Conservation (phyloP, 2,113 vertebrate species). For the Sardina pilchardus region DNA sequence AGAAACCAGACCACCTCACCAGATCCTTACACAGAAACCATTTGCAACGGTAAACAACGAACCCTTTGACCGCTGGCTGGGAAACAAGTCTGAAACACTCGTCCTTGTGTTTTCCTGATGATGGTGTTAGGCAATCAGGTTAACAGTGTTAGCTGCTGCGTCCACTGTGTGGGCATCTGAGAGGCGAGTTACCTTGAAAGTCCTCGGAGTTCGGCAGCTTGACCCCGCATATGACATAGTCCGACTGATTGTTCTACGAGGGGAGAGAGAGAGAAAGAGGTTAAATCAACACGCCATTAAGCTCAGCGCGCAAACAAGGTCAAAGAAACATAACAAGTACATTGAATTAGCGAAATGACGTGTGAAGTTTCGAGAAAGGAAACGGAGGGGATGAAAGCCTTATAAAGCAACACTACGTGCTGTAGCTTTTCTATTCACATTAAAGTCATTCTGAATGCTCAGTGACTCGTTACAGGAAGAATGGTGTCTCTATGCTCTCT, state of each 20-base stretch:
- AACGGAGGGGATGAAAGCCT: too few species aligned
- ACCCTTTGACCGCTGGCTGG: too few species aligned
- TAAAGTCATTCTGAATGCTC: too few species aligned
- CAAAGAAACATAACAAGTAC: too few species aligned
- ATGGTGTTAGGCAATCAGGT: neutral
- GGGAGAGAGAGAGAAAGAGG: neutral
- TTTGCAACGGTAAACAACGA: neutral
- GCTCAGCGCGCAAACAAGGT: too few species aligned
- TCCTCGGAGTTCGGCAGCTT: conserved; percentile 98
- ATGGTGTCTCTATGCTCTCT: too few species aligned
- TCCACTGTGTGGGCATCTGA: conserved; percentile 57
- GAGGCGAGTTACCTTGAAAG: conserved; percentile 88
- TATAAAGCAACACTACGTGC: too few species aligned
- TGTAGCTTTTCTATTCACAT: too few species aligned
- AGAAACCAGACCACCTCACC: neutral
- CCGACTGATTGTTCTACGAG: conserved; percentile 88
- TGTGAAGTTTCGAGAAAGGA: too few species aligned
- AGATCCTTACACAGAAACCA: neutral
- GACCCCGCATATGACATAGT: conserved; percentile 96
- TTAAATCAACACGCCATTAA: too few species aligned
- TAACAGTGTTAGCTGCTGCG: neutral
- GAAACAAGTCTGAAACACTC: neutral
- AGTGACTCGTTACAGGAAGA: too few species aligned
- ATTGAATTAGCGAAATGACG: too few species aligned
- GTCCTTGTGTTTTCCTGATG: neutral